A percentile compares a stretch with the other conserved stretches of the same genome.
Conservation (phyloP, 2,797 vertebrate genomes). For the Paguma larvata region DNA sequence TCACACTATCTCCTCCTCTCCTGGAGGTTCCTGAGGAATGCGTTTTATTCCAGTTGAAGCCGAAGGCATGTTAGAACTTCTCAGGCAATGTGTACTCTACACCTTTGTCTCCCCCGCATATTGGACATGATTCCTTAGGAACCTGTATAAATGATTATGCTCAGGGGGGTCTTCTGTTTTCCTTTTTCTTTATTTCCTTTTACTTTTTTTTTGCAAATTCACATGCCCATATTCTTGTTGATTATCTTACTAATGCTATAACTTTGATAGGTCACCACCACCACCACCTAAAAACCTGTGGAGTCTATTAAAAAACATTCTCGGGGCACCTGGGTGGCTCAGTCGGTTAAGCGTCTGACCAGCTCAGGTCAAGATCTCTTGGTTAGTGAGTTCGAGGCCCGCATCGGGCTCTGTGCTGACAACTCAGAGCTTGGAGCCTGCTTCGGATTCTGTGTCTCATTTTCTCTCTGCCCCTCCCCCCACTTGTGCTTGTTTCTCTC, state of each 20-base stretch:
- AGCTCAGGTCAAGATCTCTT: too few relatives aligned
- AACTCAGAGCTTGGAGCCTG: too few relatives aligned
- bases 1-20: not conserved
- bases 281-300: not conserved
- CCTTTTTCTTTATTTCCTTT: not conserved
- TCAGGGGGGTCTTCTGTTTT: not conserved
- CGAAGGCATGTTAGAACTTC: not conserved
- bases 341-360: too few relatives aligned
- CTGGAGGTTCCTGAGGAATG: not conserved
- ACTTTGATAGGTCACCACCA: not conserved
- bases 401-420: too few relatives aligned
- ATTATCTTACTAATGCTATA: not conserved
- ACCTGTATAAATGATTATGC: not conserved
- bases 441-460: too few relatives aligned
- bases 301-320: not conserved
- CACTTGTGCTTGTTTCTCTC: too few relatives aligned
- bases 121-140: not conserved
- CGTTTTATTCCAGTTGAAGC: slow-evolving; percentile 1
- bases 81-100: not conserved
- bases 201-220: not conserved
- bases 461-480: too few relatives aligned
- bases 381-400: too few relatives aligned
- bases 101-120: not conserved
- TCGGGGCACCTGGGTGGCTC: too few relatives aligned
- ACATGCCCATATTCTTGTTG: not conserved